Evolutionary conservation across 2,113 vertebrate species (phyloP), one percentile per base, ranked within the genome.

Genomic region (Regulus satrapa): DNA sequence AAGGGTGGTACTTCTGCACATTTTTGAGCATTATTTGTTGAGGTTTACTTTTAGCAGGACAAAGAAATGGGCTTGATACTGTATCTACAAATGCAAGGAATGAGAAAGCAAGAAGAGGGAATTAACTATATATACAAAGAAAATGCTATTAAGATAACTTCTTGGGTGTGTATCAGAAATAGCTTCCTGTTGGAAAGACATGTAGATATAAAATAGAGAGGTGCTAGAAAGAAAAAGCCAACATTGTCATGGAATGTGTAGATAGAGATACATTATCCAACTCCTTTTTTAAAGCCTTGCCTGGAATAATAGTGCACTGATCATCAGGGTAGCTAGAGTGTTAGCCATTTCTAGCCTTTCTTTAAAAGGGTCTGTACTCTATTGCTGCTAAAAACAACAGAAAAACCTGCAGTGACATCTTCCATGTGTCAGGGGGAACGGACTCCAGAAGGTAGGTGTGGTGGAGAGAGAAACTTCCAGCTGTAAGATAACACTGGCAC

Each of bases 401-500:
- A 34, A 69, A 18, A 72, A 5, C 29, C 34, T 55, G 8, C 52
- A 46, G 32, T 17, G 8, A 38, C 2, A 0, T 38, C 18, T 69
- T 69, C 12, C 5, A 14, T 3, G 14, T 31, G 25, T 28, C n/a
- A 75, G 12, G 19, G 12, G 45, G 25, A 12, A 12, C 38, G 5
- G 10, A 16, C 17, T 26, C 40, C 34, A 14, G 41, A 71, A 77
- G 45, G 23, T 2, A 7, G 9, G 10, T 4, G 3, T 4, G 3
- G 5, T 16, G 26, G 19, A 9, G 10, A 46, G 2, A 32, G 43
- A 88, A 48, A 36, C 21, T 41, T 73, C 21, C 40, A 36, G 21
- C 29, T 76, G 25, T 8, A 9, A 36, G 1, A 1, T 24, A 8
- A 17, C 14, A 12, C 2, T 63, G 63, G 10, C 15, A 29, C 8